Evolutionary conservation across 2,888 invertebrate genomes (phyloP), one percentile per base, ranked within the genome.

Genomic region (Zygothrica quintamaculata): DNA sequence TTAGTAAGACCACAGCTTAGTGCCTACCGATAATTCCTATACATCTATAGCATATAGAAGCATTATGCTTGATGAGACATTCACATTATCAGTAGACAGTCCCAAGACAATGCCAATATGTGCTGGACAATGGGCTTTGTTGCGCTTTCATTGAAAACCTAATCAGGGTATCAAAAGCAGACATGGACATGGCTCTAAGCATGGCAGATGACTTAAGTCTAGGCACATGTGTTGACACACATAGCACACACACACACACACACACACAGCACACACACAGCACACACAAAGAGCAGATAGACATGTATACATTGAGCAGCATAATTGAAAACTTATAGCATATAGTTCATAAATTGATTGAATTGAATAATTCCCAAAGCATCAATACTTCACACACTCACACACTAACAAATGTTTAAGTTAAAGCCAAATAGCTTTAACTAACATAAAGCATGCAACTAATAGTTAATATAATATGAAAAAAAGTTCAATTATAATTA

Each of bases 251-350:
- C 12, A 11, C 37, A 42, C 57, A 42, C 18, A 31, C 13, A 25
- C 29, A 34, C 25, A 13, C 37, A 51, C 25, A 29, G 15, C 36
- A 12, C 13, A 16, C 33, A 33, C 33, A 11, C 33, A 22, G 33
- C 36, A 22, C 18, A 33, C 1, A 33, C 33, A 9, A 12, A 11
- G 1, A 15, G 16, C 29, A 40, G 16, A 22, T n/a, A 11, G 29
- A 42, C 57, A 42, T 13, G 22, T 12, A 25, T 22, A 34, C 25
- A 13, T 29, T 43, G 15, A 29, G 15, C 36, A 12, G 5, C 57
- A 68, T 69, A 65, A 74, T 69, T 74, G 74, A 74, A 74, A 74
- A 69, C 74, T 74, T 68, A 74, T 74, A 69, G 74, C 29, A 65
- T 26, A 48, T 67, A 2, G 18, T 3, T 5, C 18, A 22, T 22